Evolutionary conservation across 2,888 invertebrate species (phyloP).

Genomic region (Bembecia ichneumoniformis): DNA sequence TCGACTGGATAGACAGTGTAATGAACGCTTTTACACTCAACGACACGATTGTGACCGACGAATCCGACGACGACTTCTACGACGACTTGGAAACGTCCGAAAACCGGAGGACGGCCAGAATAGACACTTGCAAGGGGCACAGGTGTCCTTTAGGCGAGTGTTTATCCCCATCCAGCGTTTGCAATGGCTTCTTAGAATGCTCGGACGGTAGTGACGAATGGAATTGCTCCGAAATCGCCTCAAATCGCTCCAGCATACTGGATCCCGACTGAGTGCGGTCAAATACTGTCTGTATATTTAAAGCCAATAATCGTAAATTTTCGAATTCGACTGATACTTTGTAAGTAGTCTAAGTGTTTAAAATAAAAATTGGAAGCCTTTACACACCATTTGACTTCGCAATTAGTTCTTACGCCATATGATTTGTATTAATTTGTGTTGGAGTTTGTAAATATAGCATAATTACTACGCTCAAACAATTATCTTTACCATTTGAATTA

Average conservation of each 20-base stretch:
- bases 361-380: slow-evolving; percentile 5
- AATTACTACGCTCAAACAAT: slow-evolving; percentile 26
- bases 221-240: slow-evolving; percentile 57
- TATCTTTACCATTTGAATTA: slow-evolving; percentile 28
- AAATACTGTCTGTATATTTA: slow-evolving; percentile 13
- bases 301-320: slow-evolving; percentile 50
- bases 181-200: slow-evolving; percentile 85
- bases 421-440: slow-evolving; percentile 11
- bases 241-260: slow-evolving; percentile 32
- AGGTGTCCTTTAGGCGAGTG: slow-evolving; percentile 84
- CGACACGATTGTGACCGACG: slow-evolving; percentile 20
- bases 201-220: slow-evolving; percentile 82
- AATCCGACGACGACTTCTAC: slow-evolving; percentile 43
- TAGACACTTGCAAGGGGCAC: slow-evolving; percentile 75
- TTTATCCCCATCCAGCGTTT: slow-evolving; percentile 77
- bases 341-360: slow-evolving; percentile 47
- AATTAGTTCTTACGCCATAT: neutral
- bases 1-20: slow-evolving; percentile 78
- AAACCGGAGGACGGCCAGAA: slow-evolving; percentile 35
- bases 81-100: slow-evolving; percentile 57
- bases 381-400: neutral
- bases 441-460: slow-evolving; percentile 59
- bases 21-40: slow-evolving; percentile 51
- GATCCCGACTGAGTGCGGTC: slow-evolving; percentile 35
- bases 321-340: slow-evolving; percentile 66